Conservation (phyloP, 2,888 invertebrate genomes). For the Cephus rjabovi region DNA sequence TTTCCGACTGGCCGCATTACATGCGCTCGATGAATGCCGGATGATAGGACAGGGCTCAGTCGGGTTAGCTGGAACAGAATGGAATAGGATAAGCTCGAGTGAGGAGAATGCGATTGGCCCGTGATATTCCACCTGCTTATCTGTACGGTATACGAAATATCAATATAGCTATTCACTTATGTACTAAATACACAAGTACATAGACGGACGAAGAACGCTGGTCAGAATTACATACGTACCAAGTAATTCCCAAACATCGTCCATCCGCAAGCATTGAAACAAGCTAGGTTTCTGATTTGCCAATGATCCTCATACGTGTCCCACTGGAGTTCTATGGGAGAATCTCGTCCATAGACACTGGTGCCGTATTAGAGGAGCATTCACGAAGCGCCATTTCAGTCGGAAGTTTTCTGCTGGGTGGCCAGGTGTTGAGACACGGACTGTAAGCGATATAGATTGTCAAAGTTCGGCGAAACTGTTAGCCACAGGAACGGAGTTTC, state of each 20-base stretch:
- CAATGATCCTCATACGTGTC: not conserved
- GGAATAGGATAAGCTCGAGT: slow-evolving; percentile 46
- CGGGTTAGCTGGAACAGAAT: slow-evolving; percentile 31
- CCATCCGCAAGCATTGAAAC: not conserved
- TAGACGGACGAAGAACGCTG: not conserved
- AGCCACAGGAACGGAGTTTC: slow-evolving; percentile 43
- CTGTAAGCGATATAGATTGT: slow-evolving; percentile 56
- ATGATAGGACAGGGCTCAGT: slow-evolving; percentile 34
- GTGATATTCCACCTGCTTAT: slow-evolving; percentile 37
- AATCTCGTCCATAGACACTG: not conserved
- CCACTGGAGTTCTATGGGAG: not conserved
- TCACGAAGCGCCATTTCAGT: not conserved
- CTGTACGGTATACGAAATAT: not conserved
- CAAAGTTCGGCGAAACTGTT: slow-evolving; percentile 53
- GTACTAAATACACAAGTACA: not conserved
- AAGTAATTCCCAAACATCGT: not conserved
- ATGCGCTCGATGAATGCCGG: slow-evolving; percentile 50
- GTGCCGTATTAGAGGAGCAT: not conserved
- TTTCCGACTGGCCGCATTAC: slow-evolving; percentile 36
- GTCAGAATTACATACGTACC: not conserved
- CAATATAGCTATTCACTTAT: not conserved
- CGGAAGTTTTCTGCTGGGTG: slow-evolving; percentile 45
- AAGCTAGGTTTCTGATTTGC: not conserved
- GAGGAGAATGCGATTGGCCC: slow-evolving; percentile 45
- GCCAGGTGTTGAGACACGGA: slow-evolving; percentile 57